Evolutionary conservation across 2,888 invertebrate species (phyloP), one percentile per base, ranked within the genome.

Genomic region (Ischnus inquisitorius): DNA sequence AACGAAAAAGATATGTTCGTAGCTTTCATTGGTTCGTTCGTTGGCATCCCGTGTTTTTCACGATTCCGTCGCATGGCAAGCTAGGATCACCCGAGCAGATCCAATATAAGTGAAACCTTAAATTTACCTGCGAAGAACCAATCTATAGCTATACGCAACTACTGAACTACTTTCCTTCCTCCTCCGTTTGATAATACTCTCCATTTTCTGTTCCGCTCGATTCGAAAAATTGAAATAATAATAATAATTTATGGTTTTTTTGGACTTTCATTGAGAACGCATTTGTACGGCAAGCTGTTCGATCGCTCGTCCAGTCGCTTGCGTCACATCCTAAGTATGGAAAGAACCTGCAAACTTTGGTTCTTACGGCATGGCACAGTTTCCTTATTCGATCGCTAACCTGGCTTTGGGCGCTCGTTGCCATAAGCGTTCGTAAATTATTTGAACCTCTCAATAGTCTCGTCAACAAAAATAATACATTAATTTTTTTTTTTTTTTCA

Each of bases 21-120:
- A 72, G 43, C 60, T 60, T 25, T 72, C 43, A 43, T 72, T 72
- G 72, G 72, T 43, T 60, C 41, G n/a, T 43, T 60, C 43, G 60
- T 14, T 43, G 12, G 54, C 54, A 22, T 4, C 6, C 34, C 34
- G 54, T 54, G 54, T 54, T 34, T 34, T 34, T 34, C 34, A 8
- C 34, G 34, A 54, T 54, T 54, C 22, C 54, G 48, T 65, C 60
- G 62, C 54, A 60, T 65, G 46, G 62, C 69, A 62, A 72, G 67
- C 60, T 34, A 65, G 34, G 67, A 77, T 84, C 77, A 69, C 62
- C 43, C 65, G 68, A 85, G 28, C 39, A 83, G 86, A 88, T 92
- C 89, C 89, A 90, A 90, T 91, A 90, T 91, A 90, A 91, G 87
- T 88, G 88, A 91, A 92, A 90, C 89, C 90, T 89, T 90, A 91